Conservation (phyloP, 2,113 vertebrate genomes). For the Hiodon tergisus region DNA sequence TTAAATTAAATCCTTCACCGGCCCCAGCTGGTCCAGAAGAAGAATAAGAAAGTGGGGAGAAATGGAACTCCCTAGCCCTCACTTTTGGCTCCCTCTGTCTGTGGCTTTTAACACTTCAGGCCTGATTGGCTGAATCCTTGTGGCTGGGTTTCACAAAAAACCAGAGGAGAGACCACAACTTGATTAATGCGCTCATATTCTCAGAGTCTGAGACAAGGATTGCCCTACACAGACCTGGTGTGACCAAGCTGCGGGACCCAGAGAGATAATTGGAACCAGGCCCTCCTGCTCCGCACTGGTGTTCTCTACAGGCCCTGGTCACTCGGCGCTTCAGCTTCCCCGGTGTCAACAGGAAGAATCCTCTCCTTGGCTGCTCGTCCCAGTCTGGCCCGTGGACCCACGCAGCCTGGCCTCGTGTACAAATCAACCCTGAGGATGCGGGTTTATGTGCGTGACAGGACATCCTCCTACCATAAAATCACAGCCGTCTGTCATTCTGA, state of each 20-base stretch:
- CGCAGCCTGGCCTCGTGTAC: too few species aligned
- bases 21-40: slow-evolving; percentile 50
- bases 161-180: slow-evolving; percentile 24
- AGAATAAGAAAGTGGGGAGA: slow-evolving; percentile 34
- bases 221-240: background rate
- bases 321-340: background rate
- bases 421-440: too few species aligned
- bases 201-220: background rate
- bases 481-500: too few species aligned
- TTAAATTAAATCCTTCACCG: slow-evolving; percentile 60
- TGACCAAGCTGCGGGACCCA: background rate
- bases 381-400: too few species aligned
- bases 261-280: slow-evolving; percentile 5
- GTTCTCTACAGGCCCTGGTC: background rate
- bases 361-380: too few species aligned
- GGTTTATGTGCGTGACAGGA: too few species aligned
- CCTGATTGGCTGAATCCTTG: slow-evolving; percentile 31
- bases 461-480: too few species aligned
- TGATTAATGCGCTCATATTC: slow-evolving; percentile 52
- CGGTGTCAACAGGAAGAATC: too few species aligned
- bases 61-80: slow-evolving; percentile 40
- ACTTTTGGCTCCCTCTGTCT: slow-evolving; percentile 43
- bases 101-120: slow-evolving; percentile 46
- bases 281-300: background rate
- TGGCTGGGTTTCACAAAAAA: slow-evolving; percentile 22